Base-by-base conservation (phyloP, 2,797 vertebrate species). In the Enteromius viviparus region DNA sequence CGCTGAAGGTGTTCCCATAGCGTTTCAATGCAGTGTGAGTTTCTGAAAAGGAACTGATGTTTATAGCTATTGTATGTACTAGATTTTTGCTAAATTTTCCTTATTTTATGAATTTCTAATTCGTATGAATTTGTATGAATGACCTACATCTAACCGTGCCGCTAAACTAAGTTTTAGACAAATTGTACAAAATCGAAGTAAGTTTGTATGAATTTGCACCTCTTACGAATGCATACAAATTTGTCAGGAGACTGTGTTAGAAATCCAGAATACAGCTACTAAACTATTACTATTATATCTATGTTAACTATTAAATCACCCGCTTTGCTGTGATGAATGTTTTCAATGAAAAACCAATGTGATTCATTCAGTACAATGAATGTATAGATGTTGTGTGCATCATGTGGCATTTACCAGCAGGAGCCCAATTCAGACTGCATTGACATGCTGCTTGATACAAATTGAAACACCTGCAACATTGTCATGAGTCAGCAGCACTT, bases 401-500 rank as follows among this genome's bases (percentile, higher is more conserved):
- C 2, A 55, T 72, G 40, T 21, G 37, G 71, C 23, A 68, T 62
- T 79, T 49, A 45, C 10, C 42, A 74, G 15, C 14, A 49, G 47
- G 42, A 58, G 70, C 40, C n/a, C 11, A 55, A 32, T 45, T 79
- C 29, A 81, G 10, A 32, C 29, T 60, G 23, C 6, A 23, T 68
- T 40, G 6, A 60, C 58, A 51, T 82, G 12, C 42, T 77, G 32
- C 68, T 29, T 81, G 23, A 74, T 80, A 81, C 17, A 58, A 82
- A 87, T 19, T 55, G 23, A 51, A 79, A 42, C 62, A 76, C 42
- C 69, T 81, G 78, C 80, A 26, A 72, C 69, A 60, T 11, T 51
- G 10, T 60, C 58, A 76, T 42, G 55, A 81, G 69, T 47, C 9
- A 64, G 19, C 55, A 64, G 14, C 1, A 60, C 34, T 75, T 70